Conservation (phyloP, 2,797 vertebrate genomes). For the Parauchenoglanis ngamensis region DNA sequence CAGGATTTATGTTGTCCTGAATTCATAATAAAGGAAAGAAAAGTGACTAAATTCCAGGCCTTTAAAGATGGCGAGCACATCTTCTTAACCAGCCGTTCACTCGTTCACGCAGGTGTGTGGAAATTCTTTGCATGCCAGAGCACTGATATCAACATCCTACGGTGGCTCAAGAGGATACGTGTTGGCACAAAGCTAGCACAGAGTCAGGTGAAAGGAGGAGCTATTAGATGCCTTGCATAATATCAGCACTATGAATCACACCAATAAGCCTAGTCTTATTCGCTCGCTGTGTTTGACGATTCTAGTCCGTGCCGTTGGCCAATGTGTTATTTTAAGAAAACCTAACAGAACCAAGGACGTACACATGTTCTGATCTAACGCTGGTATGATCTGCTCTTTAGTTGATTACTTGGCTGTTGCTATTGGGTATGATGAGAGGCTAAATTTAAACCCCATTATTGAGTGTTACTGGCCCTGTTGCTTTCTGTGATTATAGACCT, state of each 20-base stretch:
- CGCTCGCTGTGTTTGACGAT: background rate
- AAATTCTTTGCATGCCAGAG: slow-evolving; percentile 3
- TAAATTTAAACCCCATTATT: slow-evolving; percentile 46
- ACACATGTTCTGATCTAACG: background rate
- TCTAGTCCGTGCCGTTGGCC: background rate
- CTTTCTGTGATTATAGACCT: slow-evolving; percentile 44
- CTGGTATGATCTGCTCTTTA: background rate
- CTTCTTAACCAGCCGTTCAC: background rate
- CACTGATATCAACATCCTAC: background rate
- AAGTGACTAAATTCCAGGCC: background rate
- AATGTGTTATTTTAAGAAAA: background rate
- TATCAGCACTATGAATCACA: background rate
- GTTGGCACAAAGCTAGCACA: background rate
- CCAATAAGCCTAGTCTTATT: background rate
- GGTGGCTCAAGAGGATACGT: too few relatives aligned
- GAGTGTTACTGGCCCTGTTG: slow-evolving; percentile 32
- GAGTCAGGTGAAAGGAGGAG: background rate
- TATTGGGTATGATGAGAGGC: slow-evolving; percentile 35
- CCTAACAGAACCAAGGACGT: background rate
- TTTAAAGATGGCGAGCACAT: background rate
- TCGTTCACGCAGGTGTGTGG: slow-evolving; percentile 5
- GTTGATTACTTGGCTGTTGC: slow-evolving; percentile 19
- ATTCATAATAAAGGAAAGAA: background rate
- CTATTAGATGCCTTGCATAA: background rate
- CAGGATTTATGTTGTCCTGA: background rate